Evolutionary conservation across 1,140 invertebrate genomes (phyloP), one percentile per base, ranked within the genome.

Genomic region (Sycobia sp.): DNA sequence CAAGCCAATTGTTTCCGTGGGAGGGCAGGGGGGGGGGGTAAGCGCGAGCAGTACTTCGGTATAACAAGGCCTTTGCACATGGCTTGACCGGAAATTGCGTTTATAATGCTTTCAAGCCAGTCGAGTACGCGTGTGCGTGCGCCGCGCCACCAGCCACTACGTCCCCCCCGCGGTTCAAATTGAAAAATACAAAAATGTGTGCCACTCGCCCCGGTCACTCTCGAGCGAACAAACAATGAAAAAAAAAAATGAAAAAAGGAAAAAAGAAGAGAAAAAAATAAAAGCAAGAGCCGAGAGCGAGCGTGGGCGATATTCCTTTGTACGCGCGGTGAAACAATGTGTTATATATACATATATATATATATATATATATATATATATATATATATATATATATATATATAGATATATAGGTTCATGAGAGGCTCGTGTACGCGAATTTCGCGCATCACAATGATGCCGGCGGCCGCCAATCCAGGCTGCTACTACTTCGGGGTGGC

Each of bases 61-160:
- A n/a, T n/a, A n/a, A n/a, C n/a, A n/a, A n/a, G n/a, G n/a, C n/a
- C n/a, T n/a, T n/a, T 27, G 10, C 47, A 44, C 36, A 64, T 18
- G 22, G 54, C 54, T 64, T 59, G 67, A 34, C 72, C 69, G 71
- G 70, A 73, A 74, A 73, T 73, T 71, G 68, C 70, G 72, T 73
- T 73, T 68, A 68, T 71, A 72, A 73, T 73, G 71, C 65, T 67
- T 68, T 66, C 63, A n/a, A n/a, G n/a, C n/a, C n/a, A n/a, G n/a
- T n/a, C n/a, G n/a, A 62, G 27, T 22, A 32, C 25, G 58, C 41
- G n/a, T n/a, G n/a, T n/a, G n/a, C n/a, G n/a, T n/a, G n/a, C n/a
- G n/a, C n/a, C n/a, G 20, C 46, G 4, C 53, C 23, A 55, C n/a
- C n/a, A n/a, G n/a, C n/a, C n/a, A n/a, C n/a, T n/a, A n/a, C n/a